phyloP scores from a whole-genome alignment of 2,797 vertebrate species.

The Denticeps clupeoides region DNA sequence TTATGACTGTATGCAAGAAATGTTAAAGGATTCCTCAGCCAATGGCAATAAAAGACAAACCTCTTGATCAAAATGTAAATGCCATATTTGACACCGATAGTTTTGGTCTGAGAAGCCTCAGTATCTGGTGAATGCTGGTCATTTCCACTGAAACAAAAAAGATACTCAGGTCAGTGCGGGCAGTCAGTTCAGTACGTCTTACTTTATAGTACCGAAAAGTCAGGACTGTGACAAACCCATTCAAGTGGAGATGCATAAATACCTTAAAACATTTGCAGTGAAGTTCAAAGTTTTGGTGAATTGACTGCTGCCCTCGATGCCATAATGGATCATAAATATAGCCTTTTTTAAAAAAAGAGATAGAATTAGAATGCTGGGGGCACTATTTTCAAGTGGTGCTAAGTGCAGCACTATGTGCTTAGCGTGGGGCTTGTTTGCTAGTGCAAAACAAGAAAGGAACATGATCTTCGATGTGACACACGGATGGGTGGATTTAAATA shows the following conservation, averaged over 20 bases:
- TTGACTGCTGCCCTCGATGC: slow-evolving; percentile 43
- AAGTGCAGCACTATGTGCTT: no score
- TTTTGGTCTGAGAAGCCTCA: slow-evolving; percentile 29
- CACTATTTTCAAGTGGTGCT: neutral
- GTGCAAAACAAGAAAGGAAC: neutral
- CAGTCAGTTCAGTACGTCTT: no score
- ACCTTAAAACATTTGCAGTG: slow-evolving; percentile 64
- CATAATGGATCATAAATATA: slow-evolving; percentile 56
- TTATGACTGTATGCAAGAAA: no score
- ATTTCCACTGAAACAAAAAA: slow-evolving; percentile 51
- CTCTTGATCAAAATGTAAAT: slow-evolving; percentile 51
- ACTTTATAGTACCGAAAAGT: neutral
- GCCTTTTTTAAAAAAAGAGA: slow-evolving; percentile 43
- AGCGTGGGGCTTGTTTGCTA: neutral
- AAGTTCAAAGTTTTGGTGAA: slow-evolving; percentile 49
- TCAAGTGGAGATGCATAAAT: neutral
- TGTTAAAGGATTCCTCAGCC: neutral
- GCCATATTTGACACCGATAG: slow-evolving; percentile 64
- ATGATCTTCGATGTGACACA: neutral
- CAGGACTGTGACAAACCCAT: neutral
- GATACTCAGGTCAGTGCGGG: no score
- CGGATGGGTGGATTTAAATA: neutral
- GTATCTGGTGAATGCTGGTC: slow-evolving; percentile 20
- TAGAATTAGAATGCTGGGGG: neutral
- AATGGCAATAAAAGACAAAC: slow-evolving; percentile 28